Base-by-base conservation (phyloP, 1,140 invertebrate species). In the roundworm (Caenorhabditis elegans) region DNA sequence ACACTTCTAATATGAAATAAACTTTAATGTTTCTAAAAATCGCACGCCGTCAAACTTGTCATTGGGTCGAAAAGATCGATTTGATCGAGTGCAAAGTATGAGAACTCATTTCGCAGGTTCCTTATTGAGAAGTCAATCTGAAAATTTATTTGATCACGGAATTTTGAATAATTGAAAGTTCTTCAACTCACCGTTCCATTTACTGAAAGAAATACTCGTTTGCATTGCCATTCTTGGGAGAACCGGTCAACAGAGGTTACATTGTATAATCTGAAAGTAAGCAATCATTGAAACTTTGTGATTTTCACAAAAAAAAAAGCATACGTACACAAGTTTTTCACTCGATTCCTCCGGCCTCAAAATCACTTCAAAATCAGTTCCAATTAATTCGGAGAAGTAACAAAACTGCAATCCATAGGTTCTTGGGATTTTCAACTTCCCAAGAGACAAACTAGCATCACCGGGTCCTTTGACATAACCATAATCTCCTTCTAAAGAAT, bases 391-490 rank as follows among this genome's bases (percentile, higher is more conserved):
- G 3, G 80, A 43, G 49, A 83, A 87, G 43, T 82, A 85, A 49
- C 86, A 87, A 48, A 87, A 87, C 28, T 86, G 85, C 6, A 87
- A 49, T 1, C 80, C 55, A 46, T 78, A 78, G 43, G 85, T 79
- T 53, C 86, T 55, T 19, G 78, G 39, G 3, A 87, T 60, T 13
- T 46, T 34, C 47, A 87, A 79, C 26, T 80, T 81, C 17, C 86
- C 83, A 4, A 86, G 43, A 26, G 83, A 53, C 15, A 86, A 34
- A 1, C 47, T 47, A 13, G 60, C 55, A 26, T 80, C 77, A 15
- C 82, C 86, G 22, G 79, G 76, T 3, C 86, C 86, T 47, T 85
- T 82, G 0, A 75, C 75, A 78, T 86, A 87, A 3, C 76, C 86
- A 60, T 84, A 87, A 34, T 48, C 65, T 47, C 80, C 86, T 34